These are phyloP conservation scores for Sthenelais limicola DNA, from an alignment of 2,888 invertebrate genomes.

Conservation along the genomic window DNA sequence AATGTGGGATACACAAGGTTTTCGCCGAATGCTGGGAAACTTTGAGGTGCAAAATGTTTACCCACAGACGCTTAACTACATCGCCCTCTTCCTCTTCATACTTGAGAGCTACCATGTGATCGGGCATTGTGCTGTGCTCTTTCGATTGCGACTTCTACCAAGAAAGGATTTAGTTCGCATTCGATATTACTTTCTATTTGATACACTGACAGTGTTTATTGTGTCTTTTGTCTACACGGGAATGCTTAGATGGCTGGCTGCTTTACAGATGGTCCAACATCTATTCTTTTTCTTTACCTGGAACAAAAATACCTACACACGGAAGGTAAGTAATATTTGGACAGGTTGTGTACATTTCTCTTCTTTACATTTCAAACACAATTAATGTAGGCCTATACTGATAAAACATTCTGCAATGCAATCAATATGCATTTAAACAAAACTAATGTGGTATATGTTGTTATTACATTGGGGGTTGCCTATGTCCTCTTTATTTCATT, in stretches of 20 bases:
- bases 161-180: constrained; percentile 63
- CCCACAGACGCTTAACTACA: constrained; percentile 30
- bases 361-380: too few relatives aligned
- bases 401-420: too few relatives aligned
- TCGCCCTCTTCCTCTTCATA: constrained; percentile 52
- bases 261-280: constrained; percentile 61
- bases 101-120: constrained; percentile 62
- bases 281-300: constrained; percentile 62
- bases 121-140: constrained; percentile 59
- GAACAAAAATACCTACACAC: constrained; percentile 60
- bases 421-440: too few relatives aligned
- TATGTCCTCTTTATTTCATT: too few relatives aligned
- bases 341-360: too few relatives aligned
- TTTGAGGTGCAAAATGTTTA: not conserved
- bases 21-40: constrained; percentile 12
- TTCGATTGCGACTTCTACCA: constrained; percentile 62
- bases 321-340: constrained; percentile 61
- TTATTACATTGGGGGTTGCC: too few relatives aligned
- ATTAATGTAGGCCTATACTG: too few relatives aligned
- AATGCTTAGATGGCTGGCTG: constrained; percentile 59
- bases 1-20: constrained; percentile 27
- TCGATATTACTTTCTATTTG: constrained; percentile 62
- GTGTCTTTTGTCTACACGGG: constrained; percentile 59
- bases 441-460: too few relatives aligned
- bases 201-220: constrained; percentile 59